Percentiles rank a stretch among this genome's conserved stretches.
Conservation (phyloP, 2,797 vertebrate species). For the Serranus cabrilla region DNA sequence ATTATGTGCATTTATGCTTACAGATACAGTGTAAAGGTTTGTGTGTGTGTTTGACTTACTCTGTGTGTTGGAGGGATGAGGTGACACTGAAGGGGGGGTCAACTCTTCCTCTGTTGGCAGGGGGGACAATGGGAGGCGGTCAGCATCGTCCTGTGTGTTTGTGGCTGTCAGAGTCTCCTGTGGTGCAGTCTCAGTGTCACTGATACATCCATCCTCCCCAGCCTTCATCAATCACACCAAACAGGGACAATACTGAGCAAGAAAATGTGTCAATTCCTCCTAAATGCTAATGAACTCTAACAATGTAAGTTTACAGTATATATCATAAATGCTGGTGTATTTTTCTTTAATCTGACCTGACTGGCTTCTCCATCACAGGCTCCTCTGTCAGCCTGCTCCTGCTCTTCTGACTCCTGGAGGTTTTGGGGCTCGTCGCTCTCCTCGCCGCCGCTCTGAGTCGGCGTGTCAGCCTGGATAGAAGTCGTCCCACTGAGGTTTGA, state of each 20-base stretch:
- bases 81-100: slow-evolving; percentile 44
- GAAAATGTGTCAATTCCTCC: neutral
- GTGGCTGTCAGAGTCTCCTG: slow-evolving; percentile 47
- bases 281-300: neutral
- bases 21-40: no score
- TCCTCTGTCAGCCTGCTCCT: neutral
- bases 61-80: slow-evolving; percentile 48
- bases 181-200: slow-evolving; percentile 33
- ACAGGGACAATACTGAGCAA: slow-evolving; percentile 12
- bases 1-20: no score
- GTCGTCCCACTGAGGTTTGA: slow-evolving; percentile 62
- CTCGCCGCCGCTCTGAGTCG: slow-evolving; percentile 9
- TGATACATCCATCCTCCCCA: slow-evolving; percentile 42
- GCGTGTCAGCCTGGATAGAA: slow-evolving; percentile 43
- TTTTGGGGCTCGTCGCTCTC: slow-evolving; percentile 22
- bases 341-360: slow-evolving; percentile 34
- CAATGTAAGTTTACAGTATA: neutral
- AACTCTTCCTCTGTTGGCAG: slow-evolving; percentile 55
- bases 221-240: slow-evolving; percentile 47
- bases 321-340: neutral
- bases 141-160: slow-evolving; percentile 46
- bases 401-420: slow-evolving; percentile 26
- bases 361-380: slow-evolving; percentile 37
- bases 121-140: slow-evolving; percentile 39
- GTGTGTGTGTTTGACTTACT: slow-evolving; percentile 46